Evolutionary conservation across 2,797 vertebrate species (phyloP).

Genomic region (Ceryle rudis): DNA sequence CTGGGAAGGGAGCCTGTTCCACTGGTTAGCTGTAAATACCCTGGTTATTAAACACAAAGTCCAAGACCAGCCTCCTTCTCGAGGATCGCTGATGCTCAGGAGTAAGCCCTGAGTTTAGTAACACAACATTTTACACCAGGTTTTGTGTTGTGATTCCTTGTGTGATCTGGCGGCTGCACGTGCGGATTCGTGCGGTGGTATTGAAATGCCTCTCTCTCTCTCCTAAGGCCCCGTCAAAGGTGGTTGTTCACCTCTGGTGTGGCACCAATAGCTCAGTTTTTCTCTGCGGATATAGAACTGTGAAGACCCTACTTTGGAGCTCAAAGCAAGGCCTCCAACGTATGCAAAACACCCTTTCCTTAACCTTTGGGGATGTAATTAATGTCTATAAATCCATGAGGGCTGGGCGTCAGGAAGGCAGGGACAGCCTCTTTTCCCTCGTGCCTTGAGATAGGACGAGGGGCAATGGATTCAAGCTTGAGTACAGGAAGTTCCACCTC

Average conservation of each 20-base stretch:
- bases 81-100: not conserved
- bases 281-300: not conserved
- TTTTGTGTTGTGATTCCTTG: not conserved
- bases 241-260: not conserved
- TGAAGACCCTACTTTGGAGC: not conserved
- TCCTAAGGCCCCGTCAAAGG: rapidly evolving
- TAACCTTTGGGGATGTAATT: not conserved
- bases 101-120: not conserved
- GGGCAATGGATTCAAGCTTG: too few relatives aligned
- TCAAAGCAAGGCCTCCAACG: not conserved
- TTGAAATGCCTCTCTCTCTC: not conserved
- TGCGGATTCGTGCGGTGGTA: rapidly evolving
- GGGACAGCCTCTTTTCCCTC: too few relatives aligned
- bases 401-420: too few relatives aligned
- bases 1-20: not conserved
- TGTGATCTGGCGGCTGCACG: rapidly evolving
- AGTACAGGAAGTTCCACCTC: too few relatives aligned
- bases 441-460: too few relatives aligned
- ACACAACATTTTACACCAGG: not conserved
- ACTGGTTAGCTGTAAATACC: not conserved
- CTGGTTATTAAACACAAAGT: not conserved
- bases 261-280: not conserved
- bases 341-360: not conserved
- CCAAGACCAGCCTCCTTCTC: not conserved
- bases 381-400: too few relatives aligned